Conservation (phyloP, 1,140 invertebrate species). For the Camponotus vicinus region DNA sequence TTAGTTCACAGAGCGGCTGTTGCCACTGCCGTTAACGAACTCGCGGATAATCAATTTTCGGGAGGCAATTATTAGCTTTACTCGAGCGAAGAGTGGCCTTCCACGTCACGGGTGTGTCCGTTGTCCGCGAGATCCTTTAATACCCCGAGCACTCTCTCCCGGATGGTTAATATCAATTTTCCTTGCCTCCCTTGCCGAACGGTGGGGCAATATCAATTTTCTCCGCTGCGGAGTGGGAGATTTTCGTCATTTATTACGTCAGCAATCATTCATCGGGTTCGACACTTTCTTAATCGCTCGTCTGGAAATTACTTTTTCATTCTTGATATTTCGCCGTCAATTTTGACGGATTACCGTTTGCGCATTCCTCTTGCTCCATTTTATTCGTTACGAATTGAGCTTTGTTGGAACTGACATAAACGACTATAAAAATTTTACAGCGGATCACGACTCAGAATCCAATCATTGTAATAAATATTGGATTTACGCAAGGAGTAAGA, state of each 20-base stretch:
- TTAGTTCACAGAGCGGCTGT: slow-evolving; percentile 64
- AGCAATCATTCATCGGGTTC: slow-evolving; percentile 54
- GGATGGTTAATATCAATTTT: slow-evolving; percentile 61
- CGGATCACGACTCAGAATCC: neutral
- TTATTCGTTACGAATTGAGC: neutral
- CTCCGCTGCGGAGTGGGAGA: slow-evolving; percentile 9
- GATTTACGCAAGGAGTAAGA: neutral
- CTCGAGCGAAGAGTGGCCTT: slow-evolving; percentile 43
- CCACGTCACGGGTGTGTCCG: neutral
- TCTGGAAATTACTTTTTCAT: slow-evolving; percentile 31
- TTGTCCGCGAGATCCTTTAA: slow-evolving; percentile 52
- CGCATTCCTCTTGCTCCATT: neutral
- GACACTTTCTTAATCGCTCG: slow-evolving; percentile 33
- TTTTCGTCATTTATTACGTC: slow-evolving; percentile 31
- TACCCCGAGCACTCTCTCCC: slow-evolving; percentile 16
- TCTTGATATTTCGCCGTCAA: slow-evolving; percentile 28
- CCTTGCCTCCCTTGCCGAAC: slow-evolving; percentile 24
- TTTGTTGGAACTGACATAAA: neutral
- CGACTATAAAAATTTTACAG: neutral
- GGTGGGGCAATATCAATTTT: slow-evolving; percentile 59
- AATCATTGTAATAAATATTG: neutral
- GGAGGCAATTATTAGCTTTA: slow-evolving; percentile 78
- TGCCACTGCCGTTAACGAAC: slow-evolving; percentile 74
- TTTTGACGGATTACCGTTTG: slow-evolving; percentile 4
- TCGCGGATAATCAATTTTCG: slow-evolving; percentile 76